A percentile compares a stretch with the other conserved stretches of the same genome.
These are phyloP conservation scores for Entomobrya multifasciata DNA, from an alignment of 2,888 invertebrate genomes.

Conservation along the genomic window DNA sequence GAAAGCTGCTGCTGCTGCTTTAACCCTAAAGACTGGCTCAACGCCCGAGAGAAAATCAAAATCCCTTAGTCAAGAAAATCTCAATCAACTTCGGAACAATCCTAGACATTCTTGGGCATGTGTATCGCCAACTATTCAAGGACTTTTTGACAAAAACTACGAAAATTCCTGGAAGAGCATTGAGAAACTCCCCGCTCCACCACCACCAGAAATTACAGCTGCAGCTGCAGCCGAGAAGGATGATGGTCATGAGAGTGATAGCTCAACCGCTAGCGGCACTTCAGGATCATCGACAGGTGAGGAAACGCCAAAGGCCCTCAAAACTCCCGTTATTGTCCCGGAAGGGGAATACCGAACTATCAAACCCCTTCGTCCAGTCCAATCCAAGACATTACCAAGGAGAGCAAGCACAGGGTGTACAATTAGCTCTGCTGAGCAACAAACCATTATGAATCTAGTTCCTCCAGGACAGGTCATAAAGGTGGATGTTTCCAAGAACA, in stretches of 20 bases:
- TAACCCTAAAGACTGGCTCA: constrained; percentile 58
- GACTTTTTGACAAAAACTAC: constrained; percentile 78
- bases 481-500: constrained; percentile 84
- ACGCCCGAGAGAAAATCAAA: constrained; percentile 72
- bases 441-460: constrained; percentile 79
- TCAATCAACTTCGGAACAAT: constrained; percentile 80
- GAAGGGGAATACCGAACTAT: constrained; percentile 79
- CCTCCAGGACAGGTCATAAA: constrained; percentile 83
- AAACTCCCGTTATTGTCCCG: constrained; percentile 74
- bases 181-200: constrained; percentile 79
- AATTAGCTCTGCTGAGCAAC: constrained; percentile 78
- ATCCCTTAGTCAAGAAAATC: constrained; percentile 87
- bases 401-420: constrained; percentile 79
- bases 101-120: constrained; percentile 80
- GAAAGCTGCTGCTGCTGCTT: constrained; percentile 46
- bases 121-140: constrained; percentile 75
- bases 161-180: constrained; percentile 80
- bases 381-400: constrained; percentile 79
- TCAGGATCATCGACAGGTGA: constrained; percentile 71
- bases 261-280: constrained; percentile 74
- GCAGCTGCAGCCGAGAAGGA: constrained; percentile 77
- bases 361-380: constrained; percentile 79
- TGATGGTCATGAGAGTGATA: constrained; percentile 80
- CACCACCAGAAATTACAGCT: constrained; percentile 57
- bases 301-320: constrained; percentile 75